Conservation (phyloP, 2,113 vertebrate species). For the Neomonachus schauinslandi region DNA sequence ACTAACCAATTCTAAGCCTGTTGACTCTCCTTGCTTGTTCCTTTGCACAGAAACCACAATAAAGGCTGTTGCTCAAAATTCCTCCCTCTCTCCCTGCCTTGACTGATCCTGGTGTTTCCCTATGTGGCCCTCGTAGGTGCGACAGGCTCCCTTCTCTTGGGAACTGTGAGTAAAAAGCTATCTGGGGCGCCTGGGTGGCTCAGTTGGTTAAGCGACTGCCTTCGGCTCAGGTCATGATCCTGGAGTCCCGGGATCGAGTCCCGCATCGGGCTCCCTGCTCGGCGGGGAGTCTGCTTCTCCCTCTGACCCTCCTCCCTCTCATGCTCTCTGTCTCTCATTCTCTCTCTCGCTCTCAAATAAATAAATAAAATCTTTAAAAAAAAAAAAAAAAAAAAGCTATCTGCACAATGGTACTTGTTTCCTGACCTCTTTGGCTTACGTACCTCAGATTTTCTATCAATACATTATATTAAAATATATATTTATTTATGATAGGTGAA, state of each 20-base stretch:
- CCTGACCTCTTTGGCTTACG: background rate
- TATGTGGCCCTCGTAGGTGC: rapidly evolving
- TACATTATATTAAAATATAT: background rate
- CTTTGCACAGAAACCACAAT: background rate
- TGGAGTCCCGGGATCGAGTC: no score
- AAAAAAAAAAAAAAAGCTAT: background rate
- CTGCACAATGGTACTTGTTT: background rate
- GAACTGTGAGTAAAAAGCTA: background rate
- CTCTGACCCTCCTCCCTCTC: no score
- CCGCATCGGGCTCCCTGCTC: no score
- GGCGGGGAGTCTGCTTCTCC: no score
- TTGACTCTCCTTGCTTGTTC: background rate
- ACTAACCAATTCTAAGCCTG: background rate
- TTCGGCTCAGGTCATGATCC: no score
- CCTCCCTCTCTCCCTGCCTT: no score
- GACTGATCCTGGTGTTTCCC: no score
- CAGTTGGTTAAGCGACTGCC: no score
- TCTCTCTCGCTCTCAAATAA: no score
- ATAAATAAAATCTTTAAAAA: no score
- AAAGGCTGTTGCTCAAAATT: background rate
- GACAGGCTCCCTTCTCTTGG: rapidly evolving
- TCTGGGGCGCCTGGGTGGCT: no score
- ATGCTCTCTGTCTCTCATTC: no score
- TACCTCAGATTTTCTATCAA: background rate
- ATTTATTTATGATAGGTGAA: background rate